Conservation (phyloP, 2,113 vertebrate genomes). For the Mugil cephalus region DNA sequence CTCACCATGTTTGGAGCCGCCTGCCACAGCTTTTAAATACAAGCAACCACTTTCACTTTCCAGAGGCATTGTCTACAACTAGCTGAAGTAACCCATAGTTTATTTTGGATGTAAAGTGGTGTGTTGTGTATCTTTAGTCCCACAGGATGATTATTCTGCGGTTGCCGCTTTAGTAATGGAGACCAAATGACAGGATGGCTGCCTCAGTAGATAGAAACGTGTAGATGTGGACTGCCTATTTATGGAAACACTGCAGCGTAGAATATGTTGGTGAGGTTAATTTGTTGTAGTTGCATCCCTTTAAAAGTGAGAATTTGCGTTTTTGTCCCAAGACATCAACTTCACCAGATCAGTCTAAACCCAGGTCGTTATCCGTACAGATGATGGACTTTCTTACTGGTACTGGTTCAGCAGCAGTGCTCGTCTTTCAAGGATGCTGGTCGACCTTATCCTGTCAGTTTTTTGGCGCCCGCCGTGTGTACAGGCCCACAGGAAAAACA, state of each 20-base stretch:
- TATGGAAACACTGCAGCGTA: not conserved
- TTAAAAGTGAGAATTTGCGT: no score
- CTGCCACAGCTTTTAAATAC: not conserved
- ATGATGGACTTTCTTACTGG: no score
- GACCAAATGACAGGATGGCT: conserved; percentile 2
- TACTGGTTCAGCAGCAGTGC: not conserved
- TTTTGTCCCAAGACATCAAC: not conserved
- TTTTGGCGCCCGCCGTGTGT: not conserved
- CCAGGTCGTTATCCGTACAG: not conserved
- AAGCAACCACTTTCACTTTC: not conserved
- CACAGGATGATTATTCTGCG: not conserved
- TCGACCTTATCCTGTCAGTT: conserved; percentile 6
- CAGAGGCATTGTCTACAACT: conserved; percentile 1
- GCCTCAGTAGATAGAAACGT: not conserved
- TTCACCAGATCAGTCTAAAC: not conserved
- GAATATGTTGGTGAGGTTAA: not conserved
- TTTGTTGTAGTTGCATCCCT: not conserved
- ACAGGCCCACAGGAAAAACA: not conserved
- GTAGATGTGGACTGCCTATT: not conserved
- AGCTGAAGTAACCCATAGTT: not conserved
- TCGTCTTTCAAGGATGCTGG: not conserved
- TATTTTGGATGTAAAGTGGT: not conserved
- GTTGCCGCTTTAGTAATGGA: not conserved
- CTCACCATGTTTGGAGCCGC: not conserved
- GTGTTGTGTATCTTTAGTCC: not conserved